Evolutionary conservation across 2,888 invertebrate species (phyloP).

Genomic region (Platypus cylindrus): DNA sequence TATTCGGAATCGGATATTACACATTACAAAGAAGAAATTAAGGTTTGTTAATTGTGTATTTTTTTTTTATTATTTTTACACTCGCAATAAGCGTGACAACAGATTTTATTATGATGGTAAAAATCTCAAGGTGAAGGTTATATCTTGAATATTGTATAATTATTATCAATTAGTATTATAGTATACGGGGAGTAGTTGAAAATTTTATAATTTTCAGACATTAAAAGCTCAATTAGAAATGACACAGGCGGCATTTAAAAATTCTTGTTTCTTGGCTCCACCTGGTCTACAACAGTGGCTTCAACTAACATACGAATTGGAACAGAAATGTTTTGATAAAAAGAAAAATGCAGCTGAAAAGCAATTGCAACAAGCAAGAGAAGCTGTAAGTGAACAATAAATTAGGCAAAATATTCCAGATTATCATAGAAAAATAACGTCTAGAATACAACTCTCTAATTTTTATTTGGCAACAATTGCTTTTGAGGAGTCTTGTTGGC

Average conservation of each 20-base stretch:
- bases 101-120: too few species aligned
- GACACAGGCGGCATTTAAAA: conserved; percentile 82
- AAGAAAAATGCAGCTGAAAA: conserved; percentile 73
- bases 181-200: conserved; percentile 4
- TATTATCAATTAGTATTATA: too few species aligned
- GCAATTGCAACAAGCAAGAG: conserved; percentile 76
- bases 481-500: too few species aligned
- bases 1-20: conserved; percentile 72
- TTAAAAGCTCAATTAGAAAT: conserved; percentile 68
- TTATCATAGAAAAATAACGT: neutral
- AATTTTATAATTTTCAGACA: conserved; percentile 40
- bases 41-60: conserved; percentile 38
- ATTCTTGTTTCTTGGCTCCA: conserved; percentile 82
- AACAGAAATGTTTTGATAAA: conserved; percentile 74
- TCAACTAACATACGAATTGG: conserved; percentile 91
- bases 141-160: conserved; percentile 5
- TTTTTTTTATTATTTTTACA: conserved; percentile 8
- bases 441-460: too few species aligned
- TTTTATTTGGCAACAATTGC: too few species aligned
- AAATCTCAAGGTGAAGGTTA: conserved; percentile 3
- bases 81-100: neutral
- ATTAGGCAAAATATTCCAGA: conserved; percentile 1
- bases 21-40: conserved; percentile 72
- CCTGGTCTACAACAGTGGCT: conserved; percentile 86
- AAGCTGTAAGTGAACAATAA: conserved; percentile 77